phyloP scores from a whole-genome alignment of 2,888 invertebrate genomes.

The Aquatica leii region DNA sequence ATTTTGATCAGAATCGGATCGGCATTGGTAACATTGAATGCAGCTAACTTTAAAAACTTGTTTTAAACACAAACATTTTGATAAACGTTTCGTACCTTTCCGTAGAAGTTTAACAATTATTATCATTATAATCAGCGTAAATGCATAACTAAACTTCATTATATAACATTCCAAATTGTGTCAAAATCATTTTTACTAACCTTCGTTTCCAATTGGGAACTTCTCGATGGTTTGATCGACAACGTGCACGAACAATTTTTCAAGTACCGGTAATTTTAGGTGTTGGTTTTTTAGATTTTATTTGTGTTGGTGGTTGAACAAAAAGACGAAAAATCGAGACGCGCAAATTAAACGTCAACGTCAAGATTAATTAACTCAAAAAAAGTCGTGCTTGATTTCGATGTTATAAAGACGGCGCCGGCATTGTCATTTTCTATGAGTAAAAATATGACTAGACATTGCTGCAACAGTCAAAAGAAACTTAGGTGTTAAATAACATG shows the following conservation, averaged over 20 bases:
- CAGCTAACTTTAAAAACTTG: slow-evolving; percentile 59
- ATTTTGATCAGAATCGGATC: slow-evolving; percentile 72
- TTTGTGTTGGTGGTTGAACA: slow-evolving; percentile 9
- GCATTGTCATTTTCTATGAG: too few species aligned
- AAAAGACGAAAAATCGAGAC: slow-evolving; percentile 10
- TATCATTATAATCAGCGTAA: slow-evolving; percentile 26
- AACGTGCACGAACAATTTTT: too few species aligned
- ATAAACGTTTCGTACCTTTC: slow-evolving; percentile 17
- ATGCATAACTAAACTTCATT: slow-evolving; percentile 39
- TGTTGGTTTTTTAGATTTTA: background rate
- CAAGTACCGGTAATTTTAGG: too few species aligned
- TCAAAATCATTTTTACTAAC: slow-evolving; percentile 7
- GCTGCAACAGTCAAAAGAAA: too few species aligned
- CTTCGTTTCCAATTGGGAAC: background rate
- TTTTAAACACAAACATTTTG: background rate
- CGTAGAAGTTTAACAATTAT: slow-evolving; percentile 11
- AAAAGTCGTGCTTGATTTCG: too few species aligned
- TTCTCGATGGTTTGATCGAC: background rate
- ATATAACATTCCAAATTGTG: slow-evolving; percentile 36
- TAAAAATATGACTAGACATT: too few species aligned
- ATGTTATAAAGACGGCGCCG: too few species aligned
- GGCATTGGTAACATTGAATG: slow-evolving; percentile 75
- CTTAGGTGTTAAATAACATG: too few species aligned
- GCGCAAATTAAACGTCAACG: slow-evolving; percentile 17
- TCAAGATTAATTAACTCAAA: slow-evolving; percentile 9